Evolutionary conservation across 53 echinoderm and acorn worm species (phyloP), one percentile per base, ranked within the genome.

Genomic region (Paracentrotus lividus): DNA sequence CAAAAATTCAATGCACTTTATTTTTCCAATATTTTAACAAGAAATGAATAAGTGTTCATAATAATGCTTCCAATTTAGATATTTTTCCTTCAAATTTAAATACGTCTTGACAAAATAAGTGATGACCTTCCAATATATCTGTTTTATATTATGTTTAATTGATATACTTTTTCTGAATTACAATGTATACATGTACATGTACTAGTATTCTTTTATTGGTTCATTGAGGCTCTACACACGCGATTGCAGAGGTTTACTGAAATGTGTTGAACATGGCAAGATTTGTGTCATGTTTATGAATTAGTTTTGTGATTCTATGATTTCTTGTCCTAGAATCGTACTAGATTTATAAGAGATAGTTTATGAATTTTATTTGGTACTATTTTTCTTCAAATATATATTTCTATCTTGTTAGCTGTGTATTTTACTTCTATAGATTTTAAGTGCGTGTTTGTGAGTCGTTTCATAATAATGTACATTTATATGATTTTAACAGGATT

Each of bases 401-500:
- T 12, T 72, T 72, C 12, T 81, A 81, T 81, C 47, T 47, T n/a
- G 13, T 81, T 81, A 81, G 45, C 81, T 81, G 44, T 77, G 23
- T 45, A 47, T 47, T 45, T 15, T 76, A 15, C 20, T 42, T 76
- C 21, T 81, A 18, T 45, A n/a, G n/a, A 47, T 81, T 81, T 16
- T 8, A 81, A 81, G 47, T 47, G 27, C n/a, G 12, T 47, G 23
- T 47, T 47, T 47, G 2, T n/a, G 4, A 44, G 3, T 81, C 16
- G 21, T n/a, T 81, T 44, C 10, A 45, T 45, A 81, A 49, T 81
- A n/a, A 81, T 47, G 26, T 81, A 26, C 8, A 45, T 44, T 45
- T 44, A 81, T 81, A 81, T 81, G 45, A 47, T n/a, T 81, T n/a
- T 45, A 81, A 47, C 13, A 81, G 33, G 81, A 81, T 81, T 81